Evolutionary conservation across 2,113 vertebrate genomes (phyloP).

Genomic region (Oplegnathus fasciatus): DNA sequence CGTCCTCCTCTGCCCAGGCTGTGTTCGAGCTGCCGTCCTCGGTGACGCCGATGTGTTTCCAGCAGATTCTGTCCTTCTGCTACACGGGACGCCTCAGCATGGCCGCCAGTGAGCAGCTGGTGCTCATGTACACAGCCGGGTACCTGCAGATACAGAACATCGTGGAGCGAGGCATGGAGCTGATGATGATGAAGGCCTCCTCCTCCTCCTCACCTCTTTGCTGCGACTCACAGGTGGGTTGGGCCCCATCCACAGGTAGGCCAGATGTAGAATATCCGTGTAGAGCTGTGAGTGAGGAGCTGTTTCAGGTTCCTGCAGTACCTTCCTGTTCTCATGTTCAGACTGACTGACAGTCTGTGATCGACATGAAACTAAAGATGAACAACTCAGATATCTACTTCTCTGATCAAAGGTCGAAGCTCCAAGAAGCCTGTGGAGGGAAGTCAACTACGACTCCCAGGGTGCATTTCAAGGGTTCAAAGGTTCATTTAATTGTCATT

Average conservation of each 20-base stretch:
- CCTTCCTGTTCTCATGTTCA: no score
- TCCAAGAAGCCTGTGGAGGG: neutral
- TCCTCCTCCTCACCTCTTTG: conserved; percentile 89
- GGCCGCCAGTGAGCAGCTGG: conserved; percentile 96
- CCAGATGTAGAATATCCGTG: no score
- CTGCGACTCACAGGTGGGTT: conserved; percentile 91
- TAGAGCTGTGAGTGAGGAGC: no score
- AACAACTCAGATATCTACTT: neutral
- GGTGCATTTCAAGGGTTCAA: neutral
- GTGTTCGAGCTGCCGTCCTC: conserved; percentile 95
- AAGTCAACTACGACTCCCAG: neutral
- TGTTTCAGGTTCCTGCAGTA: no score
- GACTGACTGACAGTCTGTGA: no score
- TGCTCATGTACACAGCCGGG: conserved; percentile 98
- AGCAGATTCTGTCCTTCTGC: conserved; percentile 97
- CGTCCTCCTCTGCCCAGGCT: conserved; percentile 80
- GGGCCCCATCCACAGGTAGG: no score
- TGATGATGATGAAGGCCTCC: conserved; percentile 98
- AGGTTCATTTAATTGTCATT: no score
- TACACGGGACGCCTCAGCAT: conserved; percentile 97
- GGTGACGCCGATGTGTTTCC: conserved; percentile 94
- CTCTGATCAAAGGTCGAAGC: neutral
- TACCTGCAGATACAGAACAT: conserved; percentile 99
- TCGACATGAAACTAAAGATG: no score
- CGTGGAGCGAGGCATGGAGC: conserved; percentile 95